A percentile compares a stretch with the other conserved stretches of the same genome.
Conservation (phyloP, 2,888 invertebrate genomes). For the Fabriciana adippe region DNA sequence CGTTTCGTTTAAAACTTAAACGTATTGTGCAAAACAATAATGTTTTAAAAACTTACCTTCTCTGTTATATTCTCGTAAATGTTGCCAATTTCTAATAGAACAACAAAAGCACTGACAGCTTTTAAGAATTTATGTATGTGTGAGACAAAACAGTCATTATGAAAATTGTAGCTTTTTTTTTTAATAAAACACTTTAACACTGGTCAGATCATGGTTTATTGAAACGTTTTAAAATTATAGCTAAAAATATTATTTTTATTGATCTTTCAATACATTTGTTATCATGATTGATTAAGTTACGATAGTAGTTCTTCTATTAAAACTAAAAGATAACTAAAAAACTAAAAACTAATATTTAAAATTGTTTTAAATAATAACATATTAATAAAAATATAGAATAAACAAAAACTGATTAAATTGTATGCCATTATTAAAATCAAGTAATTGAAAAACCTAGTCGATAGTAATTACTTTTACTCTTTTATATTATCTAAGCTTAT, state of each 20-base stretch:
- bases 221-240: background rate
- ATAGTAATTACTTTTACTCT: too few relatives aligned
- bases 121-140: background rate
- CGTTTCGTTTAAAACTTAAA: background rate
- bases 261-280: background rate
- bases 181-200: conserved; percentile 4
- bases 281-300: too few relatives aligned
- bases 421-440: too few relatives aligned
- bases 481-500: too few relatives aligned
- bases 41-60: conserved; percentile 16
- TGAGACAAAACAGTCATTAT: conserved; percentile 24
- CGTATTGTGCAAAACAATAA: background rate
- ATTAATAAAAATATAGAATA: too few relatives aligned
- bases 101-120: conserved; percentile 4
- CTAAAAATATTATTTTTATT: background rate
- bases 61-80: background rate
- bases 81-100: background rate
- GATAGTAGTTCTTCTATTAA: too few relatives aligned
- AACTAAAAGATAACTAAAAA: too few relatives aligned
- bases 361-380: too few relatives aligned
- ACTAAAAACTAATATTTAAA: too few relatives aligned
- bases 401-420: too few relatives aligned
- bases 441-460: too few relatives aligned
- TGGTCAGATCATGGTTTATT: conserved; percentile 27
- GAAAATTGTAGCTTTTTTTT: conserved; percentile 7